Evolutionary conservation across 2,797 vertebrate genomes (phyloP).

Genomic region (Tapera naevia): DNA sequence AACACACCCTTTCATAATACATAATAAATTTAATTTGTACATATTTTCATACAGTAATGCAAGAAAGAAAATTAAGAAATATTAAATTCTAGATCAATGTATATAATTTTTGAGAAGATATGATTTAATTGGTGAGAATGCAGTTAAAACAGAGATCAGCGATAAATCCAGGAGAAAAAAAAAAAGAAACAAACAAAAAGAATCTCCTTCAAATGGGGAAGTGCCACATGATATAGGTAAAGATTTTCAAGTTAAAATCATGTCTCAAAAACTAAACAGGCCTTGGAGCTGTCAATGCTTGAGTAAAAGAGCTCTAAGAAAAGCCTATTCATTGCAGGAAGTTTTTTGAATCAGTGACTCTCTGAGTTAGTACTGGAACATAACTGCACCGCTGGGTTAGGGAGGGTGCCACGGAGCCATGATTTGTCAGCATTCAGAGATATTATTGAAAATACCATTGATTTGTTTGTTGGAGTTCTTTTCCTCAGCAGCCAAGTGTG

Average conservation of each 20-base stretch:
- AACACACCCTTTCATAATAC: neutral
- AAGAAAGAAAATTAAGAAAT: constrained; percentile 12
- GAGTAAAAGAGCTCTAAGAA: neutral
- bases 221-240: neutral
- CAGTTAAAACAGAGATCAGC: neutral
- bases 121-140: neutral
- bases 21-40: neutral
- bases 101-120: neutral
- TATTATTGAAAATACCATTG: neutral
- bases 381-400: neutral
- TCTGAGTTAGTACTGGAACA: neutral
- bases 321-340: neutral
- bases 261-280: neutral
- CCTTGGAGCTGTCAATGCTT: neutral
- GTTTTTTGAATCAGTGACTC: neutral
- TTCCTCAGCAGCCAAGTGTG: neutral
- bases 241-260: neutral
- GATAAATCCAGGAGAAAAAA: neutral
- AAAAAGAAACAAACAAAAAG: no score
- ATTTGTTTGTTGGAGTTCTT: neutral
- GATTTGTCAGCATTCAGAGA: neutral
- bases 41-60: neutral
- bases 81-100: constrained; percentile 12
- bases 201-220: neutral
- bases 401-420: neutral